Base-by-base conservation (phyloP, 2,888 invertebrate genomes). In the Orchestes rusci region DNA sequence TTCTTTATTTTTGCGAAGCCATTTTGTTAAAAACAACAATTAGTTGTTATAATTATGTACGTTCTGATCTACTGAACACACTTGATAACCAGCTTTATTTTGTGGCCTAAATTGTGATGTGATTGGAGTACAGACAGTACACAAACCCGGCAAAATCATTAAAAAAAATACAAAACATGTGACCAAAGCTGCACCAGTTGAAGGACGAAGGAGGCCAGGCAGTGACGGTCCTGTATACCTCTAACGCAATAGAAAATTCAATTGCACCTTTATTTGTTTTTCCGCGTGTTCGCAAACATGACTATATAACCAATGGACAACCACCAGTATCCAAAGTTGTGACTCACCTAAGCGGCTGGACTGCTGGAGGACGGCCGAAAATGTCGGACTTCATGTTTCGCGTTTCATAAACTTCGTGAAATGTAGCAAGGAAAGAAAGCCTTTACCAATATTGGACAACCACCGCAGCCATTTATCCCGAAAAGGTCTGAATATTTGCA, bases 291-390 rank as follows among this genome's bases (percentile, higher is more conserved):
- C 38, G 40, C 31, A 34, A 35, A 16, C 43, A 42, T 20, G 46
- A 49, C 33, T 49, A 51, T 48, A 43, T 49, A 49, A 46, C 28
- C 34, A 38, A 43, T 38, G 44, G 49, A 40, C 41, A 46, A 43
- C 43, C 53, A 41, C 42, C 51, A 46, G 51, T 45, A 20, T 51
- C 48, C 45, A 39, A 35, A 43, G 43, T 43, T 44, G 49, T 41
- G 3, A 28, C 43, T 7, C 35, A 42, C 18, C 35, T 3, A 18
- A 35, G 35, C 19, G 35, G 19, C 23, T 5, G 10, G n/a, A n/a
- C n/a, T n/a, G n/a, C 10, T 32, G 19, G 35, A 35, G 3, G 35
- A 35, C 18, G 3, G 13, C 4, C 19, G 35, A 35, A 4, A 35
- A 35, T 5, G 12, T 35, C 16, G 12, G 19, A 18, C 17, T 35